Percentiles rank a stretch among this genome's conserved stretches.
Conservation (phyloP, 2,888 invertebrate species). For the Steinernema carpocapsae region DNA sequence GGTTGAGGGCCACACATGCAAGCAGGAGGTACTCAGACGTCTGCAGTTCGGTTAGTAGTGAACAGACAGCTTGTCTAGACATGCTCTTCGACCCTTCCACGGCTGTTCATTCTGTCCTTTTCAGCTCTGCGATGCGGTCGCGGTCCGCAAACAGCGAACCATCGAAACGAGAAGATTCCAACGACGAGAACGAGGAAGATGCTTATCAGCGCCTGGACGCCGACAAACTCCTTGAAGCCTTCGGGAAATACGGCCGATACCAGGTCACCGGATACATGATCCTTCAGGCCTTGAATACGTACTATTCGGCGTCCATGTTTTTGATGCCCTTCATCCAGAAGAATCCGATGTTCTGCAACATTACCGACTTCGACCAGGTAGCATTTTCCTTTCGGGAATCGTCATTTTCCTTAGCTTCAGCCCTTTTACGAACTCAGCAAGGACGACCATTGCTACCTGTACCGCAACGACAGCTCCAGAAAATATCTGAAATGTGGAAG, state of each 20-base stretch:
- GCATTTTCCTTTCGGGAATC: neutral
- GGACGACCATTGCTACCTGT: slow-evolving; percentile 6
- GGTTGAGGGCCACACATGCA: too few relatives aligned
- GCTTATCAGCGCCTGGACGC: neutral
- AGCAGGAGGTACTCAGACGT: too few relatives aligned
- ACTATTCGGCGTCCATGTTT: slow-evolving; percentile 32
- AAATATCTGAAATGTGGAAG: slow-evolving; percentile 4
- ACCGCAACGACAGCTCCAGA: neutral
- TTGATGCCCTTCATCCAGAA: slow-evolving; percentile 38
- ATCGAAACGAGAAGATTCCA: too few relatives aligned
- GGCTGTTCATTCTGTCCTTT: too few relatives aligned
- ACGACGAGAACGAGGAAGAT: too few relatives aligned
- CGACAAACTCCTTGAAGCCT: slow-evolving; percentile 32
- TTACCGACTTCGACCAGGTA: neutral
- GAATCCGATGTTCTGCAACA: neutral
- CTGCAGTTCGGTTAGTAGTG: too few relatives aligned
- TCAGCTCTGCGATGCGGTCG: too few relatives aligned
- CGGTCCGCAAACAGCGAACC: too few relatives aligned
- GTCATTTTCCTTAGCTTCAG: neutral
- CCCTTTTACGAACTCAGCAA: neutral
- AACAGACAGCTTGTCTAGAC: too few relatives aligned
- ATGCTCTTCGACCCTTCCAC: too few relatives aligned
- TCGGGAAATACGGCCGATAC: slow-evolving; percentile 29
- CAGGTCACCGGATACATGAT: slow-evolving; percentile 32
- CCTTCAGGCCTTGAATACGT: slow-evolving; percentile 9